Conservation (phyloP, 2,797 vertebrate species). For the Falco columbarius region DNA sequence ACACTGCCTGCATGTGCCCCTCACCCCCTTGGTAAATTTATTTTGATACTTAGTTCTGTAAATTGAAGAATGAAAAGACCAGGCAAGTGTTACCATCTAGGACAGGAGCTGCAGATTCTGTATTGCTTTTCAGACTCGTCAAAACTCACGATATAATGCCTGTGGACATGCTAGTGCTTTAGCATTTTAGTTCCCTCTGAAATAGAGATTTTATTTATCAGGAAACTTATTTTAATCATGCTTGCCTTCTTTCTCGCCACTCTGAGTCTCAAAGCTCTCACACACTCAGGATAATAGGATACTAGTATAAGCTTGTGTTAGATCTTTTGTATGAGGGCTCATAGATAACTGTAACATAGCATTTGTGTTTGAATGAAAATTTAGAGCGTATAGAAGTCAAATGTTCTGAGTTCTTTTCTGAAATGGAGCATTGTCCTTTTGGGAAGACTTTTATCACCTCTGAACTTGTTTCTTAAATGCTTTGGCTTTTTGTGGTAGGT, state of each 20-base stretch:
- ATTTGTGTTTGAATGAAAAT: background rate
- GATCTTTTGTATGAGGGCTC: background rate
- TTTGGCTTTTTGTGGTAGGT: background rate
- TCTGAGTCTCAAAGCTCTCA: background rate
- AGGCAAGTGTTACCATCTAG: background rate
- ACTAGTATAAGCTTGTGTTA: background rate
- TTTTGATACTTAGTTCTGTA: background rate
- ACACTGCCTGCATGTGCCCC: background rate
- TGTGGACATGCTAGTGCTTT: background rate
- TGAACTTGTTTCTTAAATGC: background rate
- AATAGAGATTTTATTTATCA: background rate
- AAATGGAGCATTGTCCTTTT: background rate
- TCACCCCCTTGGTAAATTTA: background rate
- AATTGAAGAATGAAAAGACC: background rate
- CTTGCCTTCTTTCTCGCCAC: background rate
- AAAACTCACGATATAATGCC: background rate
- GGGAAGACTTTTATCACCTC: background rate
- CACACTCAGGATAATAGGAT: background rate
- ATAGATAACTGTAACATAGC: accelerated
- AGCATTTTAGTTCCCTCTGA: background rate
- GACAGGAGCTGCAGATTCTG: background rate
- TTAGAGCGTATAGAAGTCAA: background rate
- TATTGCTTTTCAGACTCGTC: background rate
- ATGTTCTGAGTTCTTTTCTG: background rate
- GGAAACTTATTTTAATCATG: background rate